These are phyloP conservation scores for Choreutis nemorana DNA, from an alignment of 2,888 invertebrate species.

Conservation along the genomic window DNA sequence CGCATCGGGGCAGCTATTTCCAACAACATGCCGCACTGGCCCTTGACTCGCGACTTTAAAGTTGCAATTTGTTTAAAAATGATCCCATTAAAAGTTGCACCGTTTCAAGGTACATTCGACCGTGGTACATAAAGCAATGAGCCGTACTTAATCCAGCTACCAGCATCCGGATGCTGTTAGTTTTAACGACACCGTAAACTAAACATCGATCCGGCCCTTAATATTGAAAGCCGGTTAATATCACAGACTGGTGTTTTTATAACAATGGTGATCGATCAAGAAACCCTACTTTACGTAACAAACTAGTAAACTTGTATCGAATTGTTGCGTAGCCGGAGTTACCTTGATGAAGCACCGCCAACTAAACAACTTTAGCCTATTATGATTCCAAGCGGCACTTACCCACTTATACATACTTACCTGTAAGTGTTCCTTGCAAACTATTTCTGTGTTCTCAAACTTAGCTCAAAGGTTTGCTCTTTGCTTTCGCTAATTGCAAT, in stretches of 20 bases:
- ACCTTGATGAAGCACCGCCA: conserved; percentile 34
- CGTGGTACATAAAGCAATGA: conserved; percentile 28
- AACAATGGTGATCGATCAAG: conserved; percentile 29
- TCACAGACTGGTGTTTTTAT: conserved; percentile 22
- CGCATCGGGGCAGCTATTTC: no score
- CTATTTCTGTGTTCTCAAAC: no score
- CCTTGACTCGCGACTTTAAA: no score
- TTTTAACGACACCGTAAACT: conserved; percentile 51
- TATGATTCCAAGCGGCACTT: conserved; percentile 8
- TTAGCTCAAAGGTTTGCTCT: no score
- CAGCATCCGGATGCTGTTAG: conserved; percentile 36
- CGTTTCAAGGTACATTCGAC: no score
- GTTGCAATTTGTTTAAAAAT: no score
- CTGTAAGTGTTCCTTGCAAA: no score
- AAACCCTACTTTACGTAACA: conserved; percentile 25
- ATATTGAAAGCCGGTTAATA: conserved; percentile 31
- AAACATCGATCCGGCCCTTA: conserved; percentile 22
- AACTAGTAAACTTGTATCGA: conserved; percentile 11
- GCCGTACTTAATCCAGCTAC: conserved; percentile 37
- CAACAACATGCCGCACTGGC: no score
- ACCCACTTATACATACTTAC: no score
- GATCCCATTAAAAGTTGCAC: no score
- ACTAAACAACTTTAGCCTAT: conserved; percentile 20
- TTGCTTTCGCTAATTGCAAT: no score
- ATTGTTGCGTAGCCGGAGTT: conserved; percentile 18